Percentiles rank a stretch among this genome's conserved stretches.
These are phyloP conservation scores for Ploceus nigricollis DNA, from an alignment of 2,113 vertebrate species.

Conservation along the genomic window DNA sequence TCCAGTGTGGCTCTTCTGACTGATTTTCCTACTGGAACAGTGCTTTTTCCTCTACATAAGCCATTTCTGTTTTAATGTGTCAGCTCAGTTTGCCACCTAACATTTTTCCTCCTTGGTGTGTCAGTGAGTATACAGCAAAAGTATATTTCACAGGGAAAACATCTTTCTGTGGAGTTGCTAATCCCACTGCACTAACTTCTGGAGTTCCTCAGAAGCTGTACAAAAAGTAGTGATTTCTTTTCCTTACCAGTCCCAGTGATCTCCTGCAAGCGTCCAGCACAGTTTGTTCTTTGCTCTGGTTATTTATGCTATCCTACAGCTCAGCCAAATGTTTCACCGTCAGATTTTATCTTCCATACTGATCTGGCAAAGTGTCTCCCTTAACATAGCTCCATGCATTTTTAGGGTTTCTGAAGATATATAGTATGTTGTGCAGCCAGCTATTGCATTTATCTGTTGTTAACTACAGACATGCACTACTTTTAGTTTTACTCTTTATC, in stretches of 20 bases:
- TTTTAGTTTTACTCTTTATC: not conserved
- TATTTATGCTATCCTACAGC: not conserved
- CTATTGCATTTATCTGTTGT: not conserved
- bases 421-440: not conserved
- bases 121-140: not conserved
- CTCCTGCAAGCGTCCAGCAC: not conserved
- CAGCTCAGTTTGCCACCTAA: not conserved
- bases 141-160: not conserved
- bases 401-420: not conserved
- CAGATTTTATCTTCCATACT: not conserved
- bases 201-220: not conserved
- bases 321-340: not conserved
- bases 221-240: not conserved
- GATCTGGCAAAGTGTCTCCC: not conserved
- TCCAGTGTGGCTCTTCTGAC: not conserved
- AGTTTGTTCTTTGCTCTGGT: not conserved
- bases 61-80: not conserved
- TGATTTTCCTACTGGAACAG: not conserved
- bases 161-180: not conserved
- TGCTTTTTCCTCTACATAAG: not conserved
- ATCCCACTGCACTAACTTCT: not conserved
- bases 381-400: not conserved
- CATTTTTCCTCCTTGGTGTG: not conserved
- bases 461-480: not conserved
- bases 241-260: not conserved